Base-by-base conservation (phyloP, 2,113 vertebrate species). In the Hyperopisus bebe region DNA sequence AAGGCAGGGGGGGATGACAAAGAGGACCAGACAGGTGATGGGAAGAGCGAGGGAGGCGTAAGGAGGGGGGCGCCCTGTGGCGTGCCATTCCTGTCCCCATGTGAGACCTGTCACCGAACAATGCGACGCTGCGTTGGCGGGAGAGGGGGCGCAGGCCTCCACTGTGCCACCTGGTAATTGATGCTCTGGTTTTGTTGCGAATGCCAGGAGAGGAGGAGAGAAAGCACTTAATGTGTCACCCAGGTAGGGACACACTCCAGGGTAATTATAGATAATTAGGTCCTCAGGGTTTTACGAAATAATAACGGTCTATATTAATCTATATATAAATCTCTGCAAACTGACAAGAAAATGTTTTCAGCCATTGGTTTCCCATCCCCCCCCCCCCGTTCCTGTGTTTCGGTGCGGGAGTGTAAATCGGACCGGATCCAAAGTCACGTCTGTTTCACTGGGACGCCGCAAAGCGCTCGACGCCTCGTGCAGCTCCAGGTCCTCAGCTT, bases 221-320 rank as follows among this genome's bases (percentile, higher is more conserved):
- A 82, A 89, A 92, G 91, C 89, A 62, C 91, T 92, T 90, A 91
- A 91, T 90, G 89, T 90, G 92, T 90, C 91, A 89, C 90, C 74
- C 92, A 93, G 92, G 92, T 92, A 91, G 90, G 91, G 85, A 89
- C 77, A 90, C 90, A 84, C 91, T 84, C 86, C 47, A 77, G 92
- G 90, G 88, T 92, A 90, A 93, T 92, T 93, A 90, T 89, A 89
- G 91, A 90, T 92, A 92, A 93, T 93, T 92, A 92, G 46, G 90
- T 90, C 92, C 89, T 90, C 85, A 88, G 87, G 39, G 87, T 92
- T 90, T 85, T 88, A 89, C 89, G 39, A 47, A 89, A 91, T 90
- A 91, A 91, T 87, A 90, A 89, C 85, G 17, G 80, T 88, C 31
- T 90, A 88, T 90, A 86, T 86, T 62, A 91, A 89, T 88, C 86